phyloP scores from a whole-genome alignment of 37 sponge, comb jelly and placozoan genomes.

The Hormiphora californensis region DNA sequence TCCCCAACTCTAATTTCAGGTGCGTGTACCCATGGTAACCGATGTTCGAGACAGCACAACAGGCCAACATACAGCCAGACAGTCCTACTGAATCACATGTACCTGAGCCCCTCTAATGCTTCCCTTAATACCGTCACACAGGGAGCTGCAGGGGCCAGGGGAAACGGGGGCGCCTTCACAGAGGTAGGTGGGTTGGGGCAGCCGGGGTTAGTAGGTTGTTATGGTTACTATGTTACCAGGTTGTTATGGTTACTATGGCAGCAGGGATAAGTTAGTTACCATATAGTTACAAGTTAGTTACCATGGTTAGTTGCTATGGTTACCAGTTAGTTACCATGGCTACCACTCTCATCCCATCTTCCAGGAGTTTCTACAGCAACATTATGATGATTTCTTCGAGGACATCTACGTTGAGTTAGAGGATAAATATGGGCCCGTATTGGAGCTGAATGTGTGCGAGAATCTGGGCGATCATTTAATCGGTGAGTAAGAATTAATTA shows the following conservation, averaged over 20 bases:
- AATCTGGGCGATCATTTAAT: constrained; percentile 49
- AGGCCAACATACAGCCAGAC: constrained; percentile 53
- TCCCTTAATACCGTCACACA: neutral
- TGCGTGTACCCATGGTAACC: constrained; percentile 36
- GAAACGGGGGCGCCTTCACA: neutral
- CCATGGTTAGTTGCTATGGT: too few species aligned
- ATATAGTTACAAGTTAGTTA: too few species aligned
- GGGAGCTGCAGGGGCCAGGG: too few species aligned
- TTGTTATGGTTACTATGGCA: too few species aligned
- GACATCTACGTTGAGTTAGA: constrained; percentile 38
- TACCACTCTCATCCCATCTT: too few species aligned
- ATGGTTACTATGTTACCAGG: too few species aligned
- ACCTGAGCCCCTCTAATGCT: constrained; percentile 33
- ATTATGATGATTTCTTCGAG: constrained; percentile 45
- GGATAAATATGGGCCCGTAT: constrained; percentile 20
- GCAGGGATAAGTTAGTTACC: too few species aligned
- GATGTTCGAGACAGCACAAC: constrained; percentile 54
- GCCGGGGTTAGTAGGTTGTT: too few species aligned
- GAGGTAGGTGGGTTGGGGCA: neutral
- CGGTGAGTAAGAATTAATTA: neutral
- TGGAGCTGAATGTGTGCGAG: constrained; percentile 51
- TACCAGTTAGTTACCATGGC: too few species aligned
- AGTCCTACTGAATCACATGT: constrained; percentile 49
- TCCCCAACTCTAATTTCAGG: too few species aligned
- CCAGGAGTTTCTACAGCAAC: constrained; percentile 42